Base-by-base conservation (phyloP, 1,140 invertebrate genomes). In the Bombyx mandarina region DNA sequence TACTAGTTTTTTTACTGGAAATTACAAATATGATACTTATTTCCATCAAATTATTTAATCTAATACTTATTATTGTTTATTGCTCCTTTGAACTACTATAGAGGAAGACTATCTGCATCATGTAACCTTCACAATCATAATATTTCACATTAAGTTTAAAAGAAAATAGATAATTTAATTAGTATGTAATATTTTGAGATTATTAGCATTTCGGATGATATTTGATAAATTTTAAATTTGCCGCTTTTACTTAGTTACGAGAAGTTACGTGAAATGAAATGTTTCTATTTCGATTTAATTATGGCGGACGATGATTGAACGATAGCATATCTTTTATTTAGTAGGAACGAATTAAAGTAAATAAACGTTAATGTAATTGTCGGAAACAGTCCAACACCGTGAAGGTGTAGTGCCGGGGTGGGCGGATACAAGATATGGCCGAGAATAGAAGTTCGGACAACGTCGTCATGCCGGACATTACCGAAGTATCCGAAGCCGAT, bases 401-500 rank as follows among this genome's bases (percentile, higher is more conserved):
- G 57, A 69, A 61, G 65, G 77, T 61, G 67, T 65, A 55, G 55
- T 64, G 61, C 54, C 26, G 66, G 61, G 69, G 71, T 61, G 72
- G 75, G 63, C 61, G 73, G 61, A 74, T 72, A 63, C 73, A 71
- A 75, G 71, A 63, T 54, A 82, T 83, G 79, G 89, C 89, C 78
- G 87, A 88, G 71, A 89, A 81, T 71, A 86, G 88, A 77, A 86
- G 88, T 86, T 91, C 90, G 90, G 90, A 91, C 80, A 86, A 89
- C 82, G 90, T 91, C 90, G 91, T 91, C 75, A 89, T 91, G 83
- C 90, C 90, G 91, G 90, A 91, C 90, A 91, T 91, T 88, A 79
- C 78, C 81, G 83, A 88, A 81, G 81, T 75, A 55, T 85, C 90
- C 89, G 90, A 92, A 89, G 83, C 89, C 89, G 89, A 90, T 88